These are phyloP conservation scores for Cybosia mesomella DNA, from an alignment of 2,888 invertebrate genomes.

Conservation along the genomic window DNA sequence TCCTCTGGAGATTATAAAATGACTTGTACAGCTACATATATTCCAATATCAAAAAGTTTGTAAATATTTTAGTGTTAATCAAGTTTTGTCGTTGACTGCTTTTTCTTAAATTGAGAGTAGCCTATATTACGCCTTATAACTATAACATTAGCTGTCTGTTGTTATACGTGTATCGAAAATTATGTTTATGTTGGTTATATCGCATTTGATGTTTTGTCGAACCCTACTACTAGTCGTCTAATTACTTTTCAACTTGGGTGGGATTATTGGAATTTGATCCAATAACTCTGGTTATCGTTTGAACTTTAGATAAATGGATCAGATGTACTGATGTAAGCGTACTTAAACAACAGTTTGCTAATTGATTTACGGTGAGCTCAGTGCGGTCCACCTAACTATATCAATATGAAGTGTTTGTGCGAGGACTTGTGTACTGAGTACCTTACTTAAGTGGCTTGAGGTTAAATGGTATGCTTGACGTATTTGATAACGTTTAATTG, in stretches of 20 bases:
- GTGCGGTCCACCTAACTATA: neutral
- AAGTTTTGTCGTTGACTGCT: too few species aligned
- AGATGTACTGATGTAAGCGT: neutral
- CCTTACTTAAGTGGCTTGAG: too few species aligned
- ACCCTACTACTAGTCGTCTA: neutral
- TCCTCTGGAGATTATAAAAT: too few species aligned
- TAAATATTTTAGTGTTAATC: too few species aligned
- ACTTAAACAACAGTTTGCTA: neutral
- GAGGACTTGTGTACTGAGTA: neutral
- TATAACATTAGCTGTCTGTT: too few species aligned
- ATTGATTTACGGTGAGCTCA: slow-evolving; percentile 1
- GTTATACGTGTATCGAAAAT: too few species aligned
- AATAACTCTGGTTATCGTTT: slow-evolving; percentile 13
- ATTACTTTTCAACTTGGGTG: neutral
- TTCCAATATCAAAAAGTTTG: too few species aligned
- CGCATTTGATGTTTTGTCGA: neutral
- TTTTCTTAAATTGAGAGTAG: too few species aligned
- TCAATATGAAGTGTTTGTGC: neutral
- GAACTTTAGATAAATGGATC: slow-evolving; percentile 5
- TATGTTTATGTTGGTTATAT: too few species aligned
- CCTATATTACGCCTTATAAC: too few species aligned
- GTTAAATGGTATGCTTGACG: neutral
- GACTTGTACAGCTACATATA: too few species aligned
- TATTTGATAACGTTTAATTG: neutral
- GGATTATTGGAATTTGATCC: slow-evolving; percentile 10